A percentile compares a stretch with the other conserved stretches of the same genome.
Conservation (phyloP, 2,113 vertebrate genomes). For the Danionella cerebrum region DNA sequence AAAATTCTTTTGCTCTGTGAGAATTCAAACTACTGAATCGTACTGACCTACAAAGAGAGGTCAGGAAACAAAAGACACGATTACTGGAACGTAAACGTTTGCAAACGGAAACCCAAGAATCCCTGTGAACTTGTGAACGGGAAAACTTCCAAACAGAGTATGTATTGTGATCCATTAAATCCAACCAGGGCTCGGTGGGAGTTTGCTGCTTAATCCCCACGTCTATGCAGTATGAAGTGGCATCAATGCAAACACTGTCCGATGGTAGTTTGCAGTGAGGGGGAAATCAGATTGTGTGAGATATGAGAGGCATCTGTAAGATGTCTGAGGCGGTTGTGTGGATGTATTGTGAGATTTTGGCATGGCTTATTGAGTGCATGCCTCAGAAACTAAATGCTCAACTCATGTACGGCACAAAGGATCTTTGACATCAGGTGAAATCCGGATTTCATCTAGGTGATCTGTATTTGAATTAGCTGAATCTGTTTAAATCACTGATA, state of each 20-base stretch:
- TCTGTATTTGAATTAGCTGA: not conserved
- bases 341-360: constrained; percentile 11
- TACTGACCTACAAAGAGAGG: not conserved
- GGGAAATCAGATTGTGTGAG: not conserved
- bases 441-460: not conserved
- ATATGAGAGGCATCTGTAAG: constrained; percentile 17
- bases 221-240: too few species aligned
- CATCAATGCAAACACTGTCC: not conserved
- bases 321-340: not conserved
- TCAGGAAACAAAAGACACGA: not conserved
- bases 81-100: not conserved
- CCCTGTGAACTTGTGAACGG: not conserved
- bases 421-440: not conserved
- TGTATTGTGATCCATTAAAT: too few species aligned
- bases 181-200: too few species aligned
- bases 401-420: not conserved
- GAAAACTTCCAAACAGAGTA: not conserved
- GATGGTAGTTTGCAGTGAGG: not conserved
- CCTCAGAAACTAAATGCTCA: not conserved
- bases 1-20: constrained; percentile 18
- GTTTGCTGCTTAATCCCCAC: too few species aligned
- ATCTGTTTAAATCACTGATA: too few species aligned
- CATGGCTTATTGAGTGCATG: not conserved
- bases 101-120: not conserved
- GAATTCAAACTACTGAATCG: not conserved